Conservation (phyloP, 1,140 invertebrate genomes). For the Branchinecta lindahli region DNA sequence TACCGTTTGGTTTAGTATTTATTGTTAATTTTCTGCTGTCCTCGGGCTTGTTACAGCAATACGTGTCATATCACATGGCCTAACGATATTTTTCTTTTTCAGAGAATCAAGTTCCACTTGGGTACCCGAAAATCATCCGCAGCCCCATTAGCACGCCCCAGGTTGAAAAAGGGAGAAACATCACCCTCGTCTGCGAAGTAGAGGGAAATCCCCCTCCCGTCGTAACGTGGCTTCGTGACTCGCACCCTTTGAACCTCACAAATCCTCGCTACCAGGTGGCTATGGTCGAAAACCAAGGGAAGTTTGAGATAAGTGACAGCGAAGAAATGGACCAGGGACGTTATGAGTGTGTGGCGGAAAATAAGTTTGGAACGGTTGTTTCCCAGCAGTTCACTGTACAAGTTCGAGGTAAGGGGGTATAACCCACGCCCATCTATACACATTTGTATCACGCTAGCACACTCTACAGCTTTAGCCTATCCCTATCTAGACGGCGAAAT, state of each 20-base stretch:
- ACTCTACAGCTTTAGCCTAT: too few species aligned
- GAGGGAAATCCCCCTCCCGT: conserved; percentile 65
- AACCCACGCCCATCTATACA: too few species aligned
- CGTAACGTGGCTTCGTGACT: conserved; percentile 83
- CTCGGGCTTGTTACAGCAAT: background rate
- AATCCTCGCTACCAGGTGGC: conserved; percentile 55
- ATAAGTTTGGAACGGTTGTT: conserved; percentile 76
- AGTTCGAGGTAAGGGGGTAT: conserved; percentile 62
- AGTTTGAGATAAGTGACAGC: conserved; percentile 76
- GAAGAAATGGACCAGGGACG: conserved; percentile 78
- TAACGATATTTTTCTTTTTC: conserved; percentile 28
- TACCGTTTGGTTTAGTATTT: conserved; percentile 9
- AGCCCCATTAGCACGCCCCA: conserved; percentile 64
- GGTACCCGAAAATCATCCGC: conserved; percentile 76
- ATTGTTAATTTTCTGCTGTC: conserved; percentile 3
- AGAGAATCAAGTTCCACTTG: conserved; percentile 68
- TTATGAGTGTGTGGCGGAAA: conserved; percentile 86
- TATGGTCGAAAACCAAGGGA: conserved; percentile 41
- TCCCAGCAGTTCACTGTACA: conserved; percentile 71
- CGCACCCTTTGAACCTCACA: conserved; percentile 66
- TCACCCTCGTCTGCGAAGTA: conserved; percentile 70
- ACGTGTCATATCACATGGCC: background rate
- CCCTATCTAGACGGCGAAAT: too few species aligned
- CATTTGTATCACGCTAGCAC: too few species aligned
- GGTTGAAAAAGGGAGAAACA: conserved; percentile 85